Evolutionary conservation across 2,888 invertebrate species (phyloP).

Genomic region (Zootermopsis nevadensis): DNA sequence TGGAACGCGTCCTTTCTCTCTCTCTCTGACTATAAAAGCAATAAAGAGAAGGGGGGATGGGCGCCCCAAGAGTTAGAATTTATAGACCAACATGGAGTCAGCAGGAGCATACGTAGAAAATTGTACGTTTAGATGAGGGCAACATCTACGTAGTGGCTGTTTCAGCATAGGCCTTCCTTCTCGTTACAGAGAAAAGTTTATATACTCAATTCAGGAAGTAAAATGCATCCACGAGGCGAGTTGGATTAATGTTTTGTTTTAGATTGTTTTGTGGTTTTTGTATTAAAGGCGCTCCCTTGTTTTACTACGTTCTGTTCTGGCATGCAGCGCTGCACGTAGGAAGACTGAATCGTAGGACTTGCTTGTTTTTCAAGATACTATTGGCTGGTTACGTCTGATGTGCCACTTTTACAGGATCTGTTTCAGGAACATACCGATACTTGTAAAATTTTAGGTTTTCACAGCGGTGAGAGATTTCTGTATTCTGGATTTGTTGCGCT

Average conservation of each 20-base stretch:
- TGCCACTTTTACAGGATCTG: no score
- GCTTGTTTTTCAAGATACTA: no score
- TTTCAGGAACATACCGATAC: no score
- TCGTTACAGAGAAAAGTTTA: constrained; percentile 40
- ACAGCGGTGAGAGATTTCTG: no score
- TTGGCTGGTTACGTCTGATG: no score
- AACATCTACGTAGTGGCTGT: constrained; percentile 35
- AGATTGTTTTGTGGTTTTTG: constrained; percentile 33
- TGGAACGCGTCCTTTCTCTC: constrained; percentile 44
- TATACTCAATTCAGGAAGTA: constrained; percentile 38
- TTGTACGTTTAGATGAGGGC: constrained; percentile 59
- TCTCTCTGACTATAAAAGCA: constrained; percentile 57
- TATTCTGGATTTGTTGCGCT: no score
- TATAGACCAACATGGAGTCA: constrained; percentile 64
- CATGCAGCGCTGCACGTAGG: no score
- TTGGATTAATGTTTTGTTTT: constrained; percentile 20
- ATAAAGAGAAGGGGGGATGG: constrained; percentile 59
- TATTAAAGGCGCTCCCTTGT: neutral
- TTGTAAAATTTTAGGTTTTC: no score
- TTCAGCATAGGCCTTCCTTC: constrained; percentile 26
- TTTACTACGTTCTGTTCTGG: neutral
- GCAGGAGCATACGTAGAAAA: constrained; percentile 57
- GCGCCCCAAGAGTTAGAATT: constrained; percentile 58
- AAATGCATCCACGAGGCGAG: neutral
- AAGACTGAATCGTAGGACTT: no score